Evolutionary conservation across 2,888 invertebrate species (phyloP).

Genomic region (Disparrhopalites patrizii): DNA sequence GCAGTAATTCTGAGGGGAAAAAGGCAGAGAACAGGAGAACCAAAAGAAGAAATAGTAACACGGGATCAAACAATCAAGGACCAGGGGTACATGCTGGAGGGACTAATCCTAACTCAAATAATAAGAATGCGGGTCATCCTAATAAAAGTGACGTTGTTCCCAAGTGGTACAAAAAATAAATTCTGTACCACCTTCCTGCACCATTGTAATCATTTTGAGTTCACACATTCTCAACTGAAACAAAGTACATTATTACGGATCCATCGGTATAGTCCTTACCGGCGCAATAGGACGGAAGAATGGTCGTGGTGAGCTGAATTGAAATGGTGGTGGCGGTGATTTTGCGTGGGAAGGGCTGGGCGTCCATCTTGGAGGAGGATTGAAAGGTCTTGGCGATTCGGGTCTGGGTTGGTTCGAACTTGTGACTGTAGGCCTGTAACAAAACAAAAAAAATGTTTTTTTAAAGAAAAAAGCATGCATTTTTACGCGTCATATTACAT

Average conservation of each 20-base stretch:
- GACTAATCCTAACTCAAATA: neutral
- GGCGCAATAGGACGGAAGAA: conserved; percentile 26
- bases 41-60: neutral
- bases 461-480: too few relatives aligned
- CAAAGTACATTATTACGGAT: neutral
- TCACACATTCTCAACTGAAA: neutral
- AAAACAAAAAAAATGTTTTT: too few relatives aligned
- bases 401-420: conserved; percentile 7
- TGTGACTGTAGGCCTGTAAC: conserved; percentile 19
- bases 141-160: conserved; percentile 2
- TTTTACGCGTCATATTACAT: too few relatives aligned
- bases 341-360: conserved; percentile 18
- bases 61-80: neutral
- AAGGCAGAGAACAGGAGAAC: neutral
- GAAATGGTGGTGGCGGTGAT: conserved; percentile 16
- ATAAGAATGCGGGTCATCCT: neutral
- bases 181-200: neutral
- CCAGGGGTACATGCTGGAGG: neutral
- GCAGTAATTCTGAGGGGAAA: too few relatives aligned
- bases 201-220: neutral
- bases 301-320: conserved; percentile 20
- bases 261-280: conserved; percentile 17
- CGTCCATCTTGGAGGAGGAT: conserved; percentile 22
- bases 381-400: conserved; percentile 20
- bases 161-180: conserved; percentile 21